Percentiles rank a stretch among this genome's conserved stretches.
Evolutionary conservation across 2,888 invertebrate genomes (phyloP).

Genomic region (Meteorus colon): DNA sequence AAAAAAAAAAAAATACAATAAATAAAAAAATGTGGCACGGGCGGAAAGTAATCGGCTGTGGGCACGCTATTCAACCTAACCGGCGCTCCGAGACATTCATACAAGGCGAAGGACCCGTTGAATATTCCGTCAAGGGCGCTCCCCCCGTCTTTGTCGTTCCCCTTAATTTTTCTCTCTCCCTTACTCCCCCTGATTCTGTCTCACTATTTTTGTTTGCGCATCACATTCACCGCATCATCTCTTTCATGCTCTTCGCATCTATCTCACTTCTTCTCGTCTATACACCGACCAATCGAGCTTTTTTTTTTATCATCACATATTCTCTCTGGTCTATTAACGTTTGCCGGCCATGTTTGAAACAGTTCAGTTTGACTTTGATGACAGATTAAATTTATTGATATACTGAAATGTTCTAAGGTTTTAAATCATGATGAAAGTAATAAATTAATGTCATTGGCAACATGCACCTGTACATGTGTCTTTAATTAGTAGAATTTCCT

Average conservation of each 20-base stretch:
- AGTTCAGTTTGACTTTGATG: constrained; percentile 10
- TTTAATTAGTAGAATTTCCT: neutral
- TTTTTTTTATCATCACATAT: constrained; percentile 11
- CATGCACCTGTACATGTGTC: neutral
- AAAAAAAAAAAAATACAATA: constrained; percentile 2
- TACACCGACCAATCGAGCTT: neutral
- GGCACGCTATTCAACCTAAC: constrained; percentile 42
- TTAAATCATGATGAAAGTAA: neutral
- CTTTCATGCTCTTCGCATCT: neutral
- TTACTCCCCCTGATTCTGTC: neutral
- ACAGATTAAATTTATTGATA: constrained; percentile 11
- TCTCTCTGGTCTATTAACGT: constrained; percentile 13
- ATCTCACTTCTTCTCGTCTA: neutral
- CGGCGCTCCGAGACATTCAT: constrained; percentile 27
- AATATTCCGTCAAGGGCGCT: constrained; percentile 35
- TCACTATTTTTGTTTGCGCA: neutral
- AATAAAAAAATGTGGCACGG: constrained; percentile 38
- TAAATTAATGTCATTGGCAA: constrained; percentile 1
- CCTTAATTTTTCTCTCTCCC: constrained; percentile 3
- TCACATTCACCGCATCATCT: constrained; percentile 7
- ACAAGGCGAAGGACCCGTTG: constrained; percentile 32
- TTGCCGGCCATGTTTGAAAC: neutral
- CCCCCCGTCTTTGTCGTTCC: constrained; percentile 1
- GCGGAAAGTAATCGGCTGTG: constrained; percentile 43
- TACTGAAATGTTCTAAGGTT: neutral